Evolutionary conservation across 2,888 invertebrate genomes (phyloP), one percentile per base, ranked within the genome.

Genomic region (Mesoligia furuncula): DNA sequence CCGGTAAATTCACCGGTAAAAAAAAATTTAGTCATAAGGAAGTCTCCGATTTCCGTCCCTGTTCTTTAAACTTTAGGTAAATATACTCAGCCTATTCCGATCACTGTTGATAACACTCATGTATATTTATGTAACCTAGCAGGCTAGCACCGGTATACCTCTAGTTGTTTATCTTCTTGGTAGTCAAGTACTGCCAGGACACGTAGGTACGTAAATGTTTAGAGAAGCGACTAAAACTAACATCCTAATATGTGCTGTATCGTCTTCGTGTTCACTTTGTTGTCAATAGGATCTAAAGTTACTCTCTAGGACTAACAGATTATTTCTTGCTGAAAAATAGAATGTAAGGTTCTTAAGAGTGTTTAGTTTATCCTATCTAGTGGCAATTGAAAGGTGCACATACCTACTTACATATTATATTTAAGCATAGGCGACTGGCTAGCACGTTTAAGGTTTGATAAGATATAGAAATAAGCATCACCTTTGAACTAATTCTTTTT

Each of bases 161-260:
- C 31, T 57, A 59, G 5, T 48, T 79, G 48, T 82, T 83, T 84
- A 65, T 51, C n/a, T 61, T n/a, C 59, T 59, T 6, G 15, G 15
- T 2, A 57, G 17, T 31, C 61, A 17, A 51, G 71, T 69, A 67
- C 31, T 42, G 11, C 31, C 24, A 68, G 64, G 71, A 68, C 71
- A 73, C 59, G 74, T 76, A 5, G 27, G 31, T 24, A 81, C 39
- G 75, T 72, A 80, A 79, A 79, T 73, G 59, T 84, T 73, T 82
- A 74, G 39, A 78, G 68, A 71, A 75, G 67, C 67, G n/a, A n/a
- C 75, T 77, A 36, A 73, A 62, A 72, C 62, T 66, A 79, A 82
- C 68, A 84, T 70, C 31, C 3, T 73, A n/a, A 15, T 71, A 75
- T 65, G n/a, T 54, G 48, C 64, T 64, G 51, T 70, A 71, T 83